Base-by-base conservation (phyloP, 2,888 invertebrate genomes). In the Oscheius onirici region DNA sequence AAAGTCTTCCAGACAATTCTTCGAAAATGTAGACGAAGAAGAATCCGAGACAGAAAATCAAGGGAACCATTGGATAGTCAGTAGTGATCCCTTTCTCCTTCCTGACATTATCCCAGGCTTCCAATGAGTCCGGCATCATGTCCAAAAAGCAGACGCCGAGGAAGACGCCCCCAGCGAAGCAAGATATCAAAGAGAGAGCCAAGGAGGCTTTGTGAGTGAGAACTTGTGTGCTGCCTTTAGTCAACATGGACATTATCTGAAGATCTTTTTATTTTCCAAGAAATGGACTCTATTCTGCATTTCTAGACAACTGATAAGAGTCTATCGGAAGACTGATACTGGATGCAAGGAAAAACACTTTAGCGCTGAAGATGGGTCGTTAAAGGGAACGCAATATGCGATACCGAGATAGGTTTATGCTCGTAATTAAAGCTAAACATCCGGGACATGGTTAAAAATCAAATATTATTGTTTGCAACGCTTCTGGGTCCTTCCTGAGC, bases 21-120 rank as follows among this genome's bases (percentile, higher is more conserved):
- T 84, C 84, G 13, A 80, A 71, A 43, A 84, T 74, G 66, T 82
- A 84, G 58, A 84, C 84, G 54, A 84, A 76, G 69, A 84, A 83
- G 74, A 84, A 82, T 17, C 84, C 83, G 66, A 44, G 26, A 5
- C 75, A 71, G 46, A 75, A 74, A 20, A 79, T 72, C 0, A 80
- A 67, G 20, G 75, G 75, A 1, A 80, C 80, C 26, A 80, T 74
- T 17, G 80, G 80, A 57, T 80, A 80, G 41, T 77, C 78, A 41
- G 72, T 71, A 3, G 52, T 2, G 69, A 57, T 75, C 15, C 69
- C 72, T 2, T 74, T 72, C 43, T 70, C 73, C 1, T 46, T 63
- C 44, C 67, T 43, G 3, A 75, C 71, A 13, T 46, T 20, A 41
- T 75, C 73, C 78, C 75, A 77, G 6, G 78, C 71, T 69, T 80